Base-by-base conservation (phyloP, 2,113 vertebrate species). In the Nothobranchius furzeri region DNA sequence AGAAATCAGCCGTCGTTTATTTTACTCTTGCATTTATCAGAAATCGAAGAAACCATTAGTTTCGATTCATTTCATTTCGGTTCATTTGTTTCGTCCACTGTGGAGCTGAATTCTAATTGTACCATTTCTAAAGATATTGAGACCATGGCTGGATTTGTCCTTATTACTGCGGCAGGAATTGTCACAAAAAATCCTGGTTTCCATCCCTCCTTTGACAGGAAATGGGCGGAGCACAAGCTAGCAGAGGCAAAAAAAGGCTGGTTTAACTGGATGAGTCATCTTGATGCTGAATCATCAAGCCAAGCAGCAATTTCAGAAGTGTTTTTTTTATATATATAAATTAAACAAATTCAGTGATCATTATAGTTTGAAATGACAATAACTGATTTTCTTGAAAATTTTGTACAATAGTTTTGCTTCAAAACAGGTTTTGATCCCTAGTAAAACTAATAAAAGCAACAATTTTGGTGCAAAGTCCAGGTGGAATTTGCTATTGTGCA, bases 101-200 rank as follows among this genome's bases (percentile, higher is more conserved):
- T 47, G 43, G 24, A 53, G 35, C 24, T 25, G n/a, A 66, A 46
- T 51, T 73, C 24, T 78, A 59, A 76, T 8, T 5, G 24, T 60
- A 65, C 37, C 15, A 59, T 79, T 75, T 64, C 11, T 69, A 35
- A 59, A 67, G 30, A 60, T 61, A 74, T 62, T 20, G 76, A 70
- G 55, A 70, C 52, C 7, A 40, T 63, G 70, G 25, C 60, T 58
- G 42, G 66, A 77, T 70, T 72, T 68, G 50, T 81, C 57, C 50
- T 80, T 40, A 60, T 78, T 66, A 58, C 25, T 64, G 49, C 56
- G 35, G 45, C 24, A 37, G 56, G 48, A 56, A 20, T 20, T 11
- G 52, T 72, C 64, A 66, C 61, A 47, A 9, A 51, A 52, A 47
- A 43, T 65, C 50, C 50, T 40, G 25, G 40, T 75, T 81, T 53